Conservation (phyloP, 2,113 vertebrate species). For the Mus pahari region DNA sequence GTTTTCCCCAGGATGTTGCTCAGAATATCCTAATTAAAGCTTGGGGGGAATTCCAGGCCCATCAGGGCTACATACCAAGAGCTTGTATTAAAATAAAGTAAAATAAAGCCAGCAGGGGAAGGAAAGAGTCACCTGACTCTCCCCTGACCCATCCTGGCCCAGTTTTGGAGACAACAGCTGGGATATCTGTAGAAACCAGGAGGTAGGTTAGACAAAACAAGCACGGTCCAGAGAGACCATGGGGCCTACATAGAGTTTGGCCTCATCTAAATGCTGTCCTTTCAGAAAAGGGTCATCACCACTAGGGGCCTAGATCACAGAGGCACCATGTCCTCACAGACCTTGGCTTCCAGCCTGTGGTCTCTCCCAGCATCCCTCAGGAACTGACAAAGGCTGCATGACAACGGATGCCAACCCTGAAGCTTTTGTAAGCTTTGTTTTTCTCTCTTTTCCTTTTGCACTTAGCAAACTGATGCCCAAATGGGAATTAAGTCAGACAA, state of each 20-base stretch:
- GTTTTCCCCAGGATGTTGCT: background rate
- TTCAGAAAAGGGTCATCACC: background rate
- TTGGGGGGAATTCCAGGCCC: background rate
- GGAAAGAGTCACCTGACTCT: background rate
- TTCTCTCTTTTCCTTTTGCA: background rate
- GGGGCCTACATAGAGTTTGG: background rate
- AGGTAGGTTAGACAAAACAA: background rate
- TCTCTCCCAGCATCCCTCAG: slow-evolving; percentile 41
- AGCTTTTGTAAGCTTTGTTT: background rate
- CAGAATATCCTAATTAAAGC: background rate
- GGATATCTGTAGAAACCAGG: background rate
- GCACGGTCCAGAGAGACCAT: background rate
- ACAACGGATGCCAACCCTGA: background rate
- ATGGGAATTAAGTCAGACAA: slow-evolving; percentile 22
- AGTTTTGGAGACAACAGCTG: background rate
- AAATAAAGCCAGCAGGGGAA: background rate
- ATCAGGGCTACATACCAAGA: background rate
- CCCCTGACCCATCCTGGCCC: background rate
- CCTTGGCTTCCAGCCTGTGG: slow-evolving; percentile 47
- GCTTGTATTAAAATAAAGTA: background rate
- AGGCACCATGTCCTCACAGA: background rate
- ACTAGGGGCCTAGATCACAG: background rate
- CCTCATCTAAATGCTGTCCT: slow-evolving; percentile 24
- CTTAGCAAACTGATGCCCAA: slow-evolving; percentile 14
- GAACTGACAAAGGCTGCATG: slow-evolving; percentile 27